These are phyloP conservation scores for Conus betulinus DNA, from an alignment of 1,140 invertebrate genomes.

Conservation along the genomic window DNA sequence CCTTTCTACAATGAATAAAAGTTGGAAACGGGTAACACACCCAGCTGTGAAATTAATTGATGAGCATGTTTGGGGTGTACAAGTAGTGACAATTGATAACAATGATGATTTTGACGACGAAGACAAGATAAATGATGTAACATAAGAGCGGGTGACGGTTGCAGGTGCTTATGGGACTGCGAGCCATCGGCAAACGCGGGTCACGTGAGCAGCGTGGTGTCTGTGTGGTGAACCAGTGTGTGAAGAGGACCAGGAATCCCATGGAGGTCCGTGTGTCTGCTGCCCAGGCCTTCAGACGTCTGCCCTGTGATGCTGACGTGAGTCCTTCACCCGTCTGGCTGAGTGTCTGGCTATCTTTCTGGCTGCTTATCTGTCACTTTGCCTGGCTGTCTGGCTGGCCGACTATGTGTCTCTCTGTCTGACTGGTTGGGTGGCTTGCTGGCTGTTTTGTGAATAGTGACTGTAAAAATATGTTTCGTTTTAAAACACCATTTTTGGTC, in stretches of 20 bases:
- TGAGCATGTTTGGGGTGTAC: too few species aligned
- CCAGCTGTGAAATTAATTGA: too few species aligned
- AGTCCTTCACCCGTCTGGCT: conserved; percentile 53
- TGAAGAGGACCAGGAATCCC: conserved; percentile 79
- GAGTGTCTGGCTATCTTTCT: background rate
- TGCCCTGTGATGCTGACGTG: conserved; percentile 82
- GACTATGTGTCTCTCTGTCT: background rate
- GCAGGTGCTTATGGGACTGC: conserved; percentile 85
- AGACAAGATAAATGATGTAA: too few species aligned
- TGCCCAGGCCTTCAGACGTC: conserved; percentile 85
- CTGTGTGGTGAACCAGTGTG: conserved; percentile 82
- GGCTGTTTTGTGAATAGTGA: background rate
- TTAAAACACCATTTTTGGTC: too few species aligned
- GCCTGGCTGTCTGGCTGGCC: background rate
- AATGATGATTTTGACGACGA: background rate
- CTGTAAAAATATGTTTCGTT: background rate
- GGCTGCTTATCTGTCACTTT: background rate
- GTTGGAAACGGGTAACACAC: background rate
- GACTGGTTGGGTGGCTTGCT: background rate
- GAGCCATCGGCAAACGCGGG: conserved; percentile 92
- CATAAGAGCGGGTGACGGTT: background rate
- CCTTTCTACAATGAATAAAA: background rate
- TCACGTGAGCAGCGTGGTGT: conserved; percentile 79
- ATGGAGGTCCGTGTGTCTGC: conserved; percentile 87
- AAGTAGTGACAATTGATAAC: background rate